Evolutionary conservation across 2,888 invertebrate species (phyloP), one percentile per base, ranked within the genome.

Genomic region (Hypolimnas misippus): DNA sequence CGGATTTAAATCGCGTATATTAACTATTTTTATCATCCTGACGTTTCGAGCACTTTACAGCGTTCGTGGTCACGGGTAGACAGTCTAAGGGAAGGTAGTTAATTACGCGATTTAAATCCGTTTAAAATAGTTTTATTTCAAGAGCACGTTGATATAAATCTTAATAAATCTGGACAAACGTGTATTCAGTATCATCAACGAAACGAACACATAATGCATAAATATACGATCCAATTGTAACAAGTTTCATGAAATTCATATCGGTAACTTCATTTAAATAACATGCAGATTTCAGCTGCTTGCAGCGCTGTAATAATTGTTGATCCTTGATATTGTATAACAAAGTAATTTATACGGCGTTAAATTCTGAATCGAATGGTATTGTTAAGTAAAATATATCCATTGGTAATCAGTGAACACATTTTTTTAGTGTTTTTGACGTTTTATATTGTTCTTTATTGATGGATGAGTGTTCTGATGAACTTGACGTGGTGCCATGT

Each of bases 221-320:
- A 42, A 19, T 58, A 51, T 42, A 19, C 50, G n/a, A 46, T 16
- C 19, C 46, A 46, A 25, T 53, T 33, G 53, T 59, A 59, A n/a
- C n/a, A 21, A 59, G 53, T 46, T 35, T 53, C 53, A 59, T 59
- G 59, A 59, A 59, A 35, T 53, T 59, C 53, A 59, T 53, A 59
- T 46, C 53, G 35, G 54, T 35, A 29, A n/a, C n/a, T 52, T 59
- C 59, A 59, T 59, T 59, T 59, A 53, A 59, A 59, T 59, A 53
- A 42, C 58, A 31, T 31, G 58, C 42, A 44, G 59, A 59, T 53
- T 53, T 38, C n/a, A n/a, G n/a, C n/a, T n/a, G n/a, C n/a, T n/a
- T n/a, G n/a, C 33, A 31, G 44, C 44, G 44, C 46, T 46, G 46
- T 12, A 46, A 46, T 38, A 53, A 59, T 53, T 59, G 59, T 59